A percentile compares a stretch with the other conserved stretches of the same genome.
Evolutionary conservation across 2,797 vertebrate genomes (phyloP).

Genomic region (Oreonectes daqikongensis): DNA sequence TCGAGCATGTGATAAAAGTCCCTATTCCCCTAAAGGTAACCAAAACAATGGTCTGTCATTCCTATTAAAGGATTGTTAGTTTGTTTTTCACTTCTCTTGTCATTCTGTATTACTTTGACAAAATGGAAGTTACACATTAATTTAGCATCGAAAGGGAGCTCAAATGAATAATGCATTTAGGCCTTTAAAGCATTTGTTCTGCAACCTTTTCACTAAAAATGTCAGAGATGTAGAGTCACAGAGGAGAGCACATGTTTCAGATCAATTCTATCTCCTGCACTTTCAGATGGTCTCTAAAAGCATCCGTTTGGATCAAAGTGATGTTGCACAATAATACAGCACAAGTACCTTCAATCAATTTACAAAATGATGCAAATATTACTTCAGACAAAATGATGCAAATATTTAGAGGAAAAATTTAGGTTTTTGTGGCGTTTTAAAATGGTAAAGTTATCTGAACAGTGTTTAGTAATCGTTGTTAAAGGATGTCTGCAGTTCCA

Average conservation of each 20-base stretch:
- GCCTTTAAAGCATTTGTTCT: conserved; percentile 33
- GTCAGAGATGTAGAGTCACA: conserved; percentile 39
- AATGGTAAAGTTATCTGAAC: too few species aligned
- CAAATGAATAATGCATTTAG: conserved; percentile 41
- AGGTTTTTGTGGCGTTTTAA: too few species aligned
- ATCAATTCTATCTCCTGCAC: conserved; percentile 22
- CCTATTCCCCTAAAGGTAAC: background rate
- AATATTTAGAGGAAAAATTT: background rate
- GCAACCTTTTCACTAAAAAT: conserved; percentile 51
- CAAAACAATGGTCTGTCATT: conserved; percentile 12
- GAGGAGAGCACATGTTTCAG: conserved; percentile 25
- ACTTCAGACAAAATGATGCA: too few species aligned
- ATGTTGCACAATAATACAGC: background rate
- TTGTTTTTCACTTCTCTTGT: background rate
- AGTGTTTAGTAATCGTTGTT: background rate
- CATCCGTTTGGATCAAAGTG: conserved; percentile 22
- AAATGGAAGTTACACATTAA: background rate
- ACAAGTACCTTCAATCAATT: background rate
- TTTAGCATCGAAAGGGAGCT: background rate
- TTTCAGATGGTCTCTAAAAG: background rate
- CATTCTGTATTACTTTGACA: background rate
- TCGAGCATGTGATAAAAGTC: background rate
- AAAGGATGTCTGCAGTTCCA: too few species aligned
- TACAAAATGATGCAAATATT: background rate
- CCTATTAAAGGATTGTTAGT: background rate